Percentiles rank a stretch among this genome's conserved stretches.
phyloP scores from a whole-genome alignment of 2,888 invertebrate genomes.

The Blomia tropicalis region DNA sequence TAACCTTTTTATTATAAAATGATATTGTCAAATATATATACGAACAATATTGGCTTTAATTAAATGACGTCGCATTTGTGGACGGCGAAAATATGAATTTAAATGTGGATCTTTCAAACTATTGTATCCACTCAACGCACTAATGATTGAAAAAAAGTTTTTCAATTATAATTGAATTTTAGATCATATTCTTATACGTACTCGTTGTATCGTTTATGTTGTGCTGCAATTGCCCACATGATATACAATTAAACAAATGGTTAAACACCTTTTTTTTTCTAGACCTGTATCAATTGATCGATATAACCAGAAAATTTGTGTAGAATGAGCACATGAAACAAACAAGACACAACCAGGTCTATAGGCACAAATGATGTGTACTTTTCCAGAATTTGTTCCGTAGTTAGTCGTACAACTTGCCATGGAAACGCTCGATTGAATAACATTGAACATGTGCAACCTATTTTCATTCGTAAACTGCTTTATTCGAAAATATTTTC shows the following conservation, averaged over 20 bases:
- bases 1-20: background rate
- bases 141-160: background rate
- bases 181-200: background rate
- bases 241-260: background rate
- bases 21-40: background rate
- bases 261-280: too few species aligned
- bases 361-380: too few species aligned
- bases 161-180: background rate
- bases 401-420: too few species aligned
- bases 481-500: too few species aligned
- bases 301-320: too few species aligned
- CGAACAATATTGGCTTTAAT: slow-evolving; percentile 12
- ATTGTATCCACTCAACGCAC: slow-evolving; percentile 14
- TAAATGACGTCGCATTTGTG: slow-evolving; percentile 17
- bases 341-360: too few species aligned
- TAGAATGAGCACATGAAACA: too few species aligned
- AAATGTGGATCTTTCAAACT: slow-evolving; percentile 24
- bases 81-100: slow-evolving; percentile 18
- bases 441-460: too few species aligned
- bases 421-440: too few species aligned
- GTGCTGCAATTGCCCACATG: slow-evolving; percentile 16
- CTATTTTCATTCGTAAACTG: too few species aligned
- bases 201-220: slow-evolving; percentile 14
- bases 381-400: too few species aligned
- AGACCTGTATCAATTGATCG: too few species aligned